phyloP scores from a whole-genome alignment of 1,140 invertebrate species.

The Micrasema longulum region DNA sequence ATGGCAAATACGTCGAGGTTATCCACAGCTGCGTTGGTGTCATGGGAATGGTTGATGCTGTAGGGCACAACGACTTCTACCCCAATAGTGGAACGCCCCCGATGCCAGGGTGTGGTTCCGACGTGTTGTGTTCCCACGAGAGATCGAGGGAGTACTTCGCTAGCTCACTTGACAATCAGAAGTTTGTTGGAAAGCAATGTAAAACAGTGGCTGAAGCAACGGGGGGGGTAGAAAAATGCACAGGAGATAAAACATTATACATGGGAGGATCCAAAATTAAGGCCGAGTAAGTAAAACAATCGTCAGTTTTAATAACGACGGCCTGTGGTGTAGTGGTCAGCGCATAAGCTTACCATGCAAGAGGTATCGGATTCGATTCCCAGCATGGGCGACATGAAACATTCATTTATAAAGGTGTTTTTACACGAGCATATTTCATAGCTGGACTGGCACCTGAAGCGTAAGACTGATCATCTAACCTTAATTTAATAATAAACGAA shows the following conservation, averaged over 20 bases:
- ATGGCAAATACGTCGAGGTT: conserved; percentile 73
- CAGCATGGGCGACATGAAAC: too few relatives aligned
- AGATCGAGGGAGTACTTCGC: conserved; percentile 57
- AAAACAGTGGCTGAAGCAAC: background rate
- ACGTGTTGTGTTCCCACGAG: conserved; percentile 53
- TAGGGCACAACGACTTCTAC: conserved; percentile 73
- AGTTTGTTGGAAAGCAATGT: conserved; percentile 32
- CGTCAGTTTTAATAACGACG: too few relatives aligned
- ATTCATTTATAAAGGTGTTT: too few relatives aligned
- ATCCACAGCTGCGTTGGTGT: conserved; percentile 73
- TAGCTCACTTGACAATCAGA: conserved; percentile 51
- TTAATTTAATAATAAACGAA: too few relatives aligned
- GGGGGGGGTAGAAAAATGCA: conserved; percentile 1
- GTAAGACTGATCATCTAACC: too few relatives aligned
- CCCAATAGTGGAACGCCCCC: conserved; percentile 67
- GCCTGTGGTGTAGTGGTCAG: too few relatives aligned
- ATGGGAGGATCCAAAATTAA: conserved; percentile 43
- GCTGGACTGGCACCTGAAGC: too few relatives aligned
- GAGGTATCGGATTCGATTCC: too few relatives aligned
- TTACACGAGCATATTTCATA: too few relatives aligned
- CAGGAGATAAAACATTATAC: conserved; percentile 19
- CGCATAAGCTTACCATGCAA: too few relatives aligned
- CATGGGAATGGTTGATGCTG: conserved; percentile 67
- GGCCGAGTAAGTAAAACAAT: conserved; percentile 38
- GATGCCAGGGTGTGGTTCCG: conserved; percentile 71